These are phyloP conservation scores for Mormyrus iriodes DNA, from an alignment of 2,113 vertebrate species.

Conservation along the genomic window DNA sequence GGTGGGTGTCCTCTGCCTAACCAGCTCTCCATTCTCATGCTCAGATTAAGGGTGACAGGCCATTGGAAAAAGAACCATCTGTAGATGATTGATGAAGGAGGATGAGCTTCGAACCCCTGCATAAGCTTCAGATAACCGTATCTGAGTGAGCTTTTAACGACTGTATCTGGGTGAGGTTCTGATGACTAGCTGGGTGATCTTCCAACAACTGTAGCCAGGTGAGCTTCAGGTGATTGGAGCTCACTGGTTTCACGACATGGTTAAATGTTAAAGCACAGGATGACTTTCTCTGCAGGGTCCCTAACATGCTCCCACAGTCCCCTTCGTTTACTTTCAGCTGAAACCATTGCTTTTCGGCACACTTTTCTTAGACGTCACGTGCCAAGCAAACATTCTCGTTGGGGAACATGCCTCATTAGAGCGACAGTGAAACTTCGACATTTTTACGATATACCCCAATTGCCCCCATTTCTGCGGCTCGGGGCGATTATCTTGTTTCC, in stretches of 20 bases:
- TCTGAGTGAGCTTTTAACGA: not conserved
- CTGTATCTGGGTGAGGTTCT: not conserved
- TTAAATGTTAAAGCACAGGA: not conserved
- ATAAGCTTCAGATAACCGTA: not conserved
- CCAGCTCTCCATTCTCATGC: not conserved
- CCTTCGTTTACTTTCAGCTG: not conserved
- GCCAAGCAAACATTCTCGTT: not conserved
- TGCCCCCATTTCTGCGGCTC: not conserved
- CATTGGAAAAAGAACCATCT: not conserved
- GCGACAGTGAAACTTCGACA: not conserved
- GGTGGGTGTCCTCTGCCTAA: conserved; percentile 47
- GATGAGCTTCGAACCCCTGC: not conserved
- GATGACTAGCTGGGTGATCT: not conserved
- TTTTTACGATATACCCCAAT: not conserved
- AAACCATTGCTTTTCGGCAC: not conserved
- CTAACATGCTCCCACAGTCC: not conserved
- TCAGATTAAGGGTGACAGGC: not conserved
- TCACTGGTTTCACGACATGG: not conserved
- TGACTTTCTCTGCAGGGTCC: not conserved
- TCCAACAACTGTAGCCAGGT: not conserved
- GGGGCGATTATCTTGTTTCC: not conserved
- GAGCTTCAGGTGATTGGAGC: not conserved
- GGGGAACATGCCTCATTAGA: not conserved
- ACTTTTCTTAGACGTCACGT: not conserved
- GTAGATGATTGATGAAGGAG: not conserved